phyloP scores from a whole-genome alignment of 2,888 invertebrate genomes.

The Andrena praecox region DNA sequence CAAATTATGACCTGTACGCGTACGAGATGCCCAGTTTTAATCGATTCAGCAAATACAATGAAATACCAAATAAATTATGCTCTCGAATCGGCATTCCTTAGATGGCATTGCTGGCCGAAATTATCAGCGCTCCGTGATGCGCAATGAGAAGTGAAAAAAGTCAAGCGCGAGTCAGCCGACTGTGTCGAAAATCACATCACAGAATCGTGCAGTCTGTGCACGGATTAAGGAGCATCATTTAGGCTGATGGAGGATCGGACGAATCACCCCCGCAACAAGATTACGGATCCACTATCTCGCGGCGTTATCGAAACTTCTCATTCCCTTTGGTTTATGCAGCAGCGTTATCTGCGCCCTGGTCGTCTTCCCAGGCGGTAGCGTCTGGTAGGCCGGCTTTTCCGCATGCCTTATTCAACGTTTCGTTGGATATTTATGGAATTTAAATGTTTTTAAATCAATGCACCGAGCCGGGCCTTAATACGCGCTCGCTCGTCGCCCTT shows the following conservation, averaged over 20 bases:
- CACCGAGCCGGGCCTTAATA: slow-evolving; percentile 65
- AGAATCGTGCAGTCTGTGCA: not conserved
- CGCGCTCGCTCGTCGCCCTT: slow-evolving; percentile 54
- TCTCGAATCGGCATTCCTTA: too few species aligned
- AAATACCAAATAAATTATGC: too few species aligned
- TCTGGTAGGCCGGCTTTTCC: slow-evolving; percentile 63
- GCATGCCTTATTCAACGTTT: slow-evolving; percentile 76
- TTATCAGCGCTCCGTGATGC: too few species aligned
- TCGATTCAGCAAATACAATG: not conserved
- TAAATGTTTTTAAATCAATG: slow-evolving; percentile 78
- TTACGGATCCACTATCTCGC: slow-evolving; percentile 65
- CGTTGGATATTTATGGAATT: slow-evolving; percentile 78
- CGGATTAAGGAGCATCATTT: not conserved
- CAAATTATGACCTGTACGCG: slow-evolving; percentile 1
- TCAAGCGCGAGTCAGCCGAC: too few species aligned
- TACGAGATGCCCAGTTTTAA: not conserved
- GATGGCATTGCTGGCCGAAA: too few species aligned
- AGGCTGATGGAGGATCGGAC: slow-evolving; percentile 14
- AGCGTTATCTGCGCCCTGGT: slow-evolving; percentile 67
- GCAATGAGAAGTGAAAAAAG: too few species aligned
- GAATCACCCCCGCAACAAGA: slow-evolving; percentile 51
- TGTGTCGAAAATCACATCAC: too few species aligned
- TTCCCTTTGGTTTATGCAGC: slow-evolving; percentile 72
- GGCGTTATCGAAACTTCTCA: slow-evolving; percentile 69
- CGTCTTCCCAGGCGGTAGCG: slow-evolving; percentile 59